Base-by-base conservation (phyloP, 2,113 vertebrate genomes). In the Tursiops truncatus region DNA sequence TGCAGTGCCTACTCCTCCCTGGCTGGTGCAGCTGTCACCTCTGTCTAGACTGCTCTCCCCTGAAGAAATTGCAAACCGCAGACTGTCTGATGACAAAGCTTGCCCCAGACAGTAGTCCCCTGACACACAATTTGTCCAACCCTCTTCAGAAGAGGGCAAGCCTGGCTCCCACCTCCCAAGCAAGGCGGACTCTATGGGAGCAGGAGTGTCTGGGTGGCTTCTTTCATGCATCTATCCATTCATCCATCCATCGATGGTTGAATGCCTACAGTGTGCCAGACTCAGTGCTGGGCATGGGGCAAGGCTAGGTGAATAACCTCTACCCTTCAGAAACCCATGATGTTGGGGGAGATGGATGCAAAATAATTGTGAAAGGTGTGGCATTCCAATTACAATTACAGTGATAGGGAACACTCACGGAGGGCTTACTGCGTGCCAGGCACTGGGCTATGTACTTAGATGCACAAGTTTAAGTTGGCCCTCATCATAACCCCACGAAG, bases 31-130 rank as follows among this genome's bases (percentile, higher is more conserved):
- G 68, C 77, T 70, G 88, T 94, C 81, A 80, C 89, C 33, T 93
- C 96, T 96, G 97, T 97, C 96, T 97, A 98, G 98, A 97, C 93
- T 96, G 95, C 26, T 36, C 41, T 95, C 73, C 65, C 83, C 50
- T 94, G 89, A 95, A 96, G 97, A 96, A 93, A 96, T 50, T 93
- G 86, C 92, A 94, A 94, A 92, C 79, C 23, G 56, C 63, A 89
- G 88, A 23, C 58, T 80, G 83, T 96, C 94, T 90, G 88, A 81
- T 89, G 62, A 92, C 77, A 91, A 62, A 94, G 44, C 86, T 47
- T 95, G 44, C n/a, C 93, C 91, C 44, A 87, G 89, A 95, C n/a
- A 26, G 62, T 15, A 2, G 44, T 85, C 68, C 62, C 38, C 36
- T 26, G n/a, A 79, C 73, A 73, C 44, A 50, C 3, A 15, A 56